phyloP scores from a whole-genome alignment of 2,888 invertebrate species.

The Gymnoscelis rufifasciata region DNA sequence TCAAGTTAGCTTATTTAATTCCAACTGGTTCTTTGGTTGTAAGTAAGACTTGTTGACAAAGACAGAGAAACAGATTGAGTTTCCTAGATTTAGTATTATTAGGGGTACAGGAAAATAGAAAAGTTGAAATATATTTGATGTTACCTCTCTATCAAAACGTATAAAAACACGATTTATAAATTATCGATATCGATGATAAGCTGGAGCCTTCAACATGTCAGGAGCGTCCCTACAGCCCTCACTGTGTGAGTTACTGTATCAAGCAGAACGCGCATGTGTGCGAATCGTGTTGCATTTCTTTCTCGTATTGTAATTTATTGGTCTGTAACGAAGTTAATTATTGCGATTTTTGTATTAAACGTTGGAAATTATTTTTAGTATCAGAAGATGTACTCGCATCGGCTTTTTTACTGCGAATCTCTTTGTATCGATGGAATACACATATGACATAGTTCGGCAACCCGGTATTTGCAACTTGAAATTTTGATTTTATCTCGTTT shows the following conservation, averaged over 20 bases:
- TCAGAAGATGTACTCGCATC: constrained; percentile 48
- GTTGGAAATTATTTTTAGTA: constrained; percentile 77
- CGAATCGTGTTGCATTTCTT: constrained; percentile 71
- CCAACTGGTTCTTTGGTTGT: no score
- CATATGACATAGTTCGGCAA: constrained; percentile 27
- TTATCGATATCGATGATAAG: constrained; percentile 6
- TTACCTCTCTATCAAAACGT: no score
- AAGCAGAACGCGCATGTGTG: constrained; percentile 38
- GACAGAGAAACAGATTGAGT: no score
- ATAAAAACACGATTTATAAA: constrained; percentile 5
- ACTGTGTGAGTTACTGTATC: constrained; percentile 33
- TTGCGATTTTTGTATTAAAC: constrained; percentile 79
- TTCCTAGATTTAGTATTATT: no score
- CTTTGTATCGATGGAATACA: constrained; percentile 38
- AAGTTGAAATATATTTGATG: no score
- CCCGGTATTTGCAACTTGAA: no score
- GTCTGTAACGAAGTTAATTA: constrained; percentile 79
- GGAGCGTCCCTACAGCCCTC: constrained; percentile 31
- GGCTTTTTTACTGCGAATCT: constrained; percentile 62
- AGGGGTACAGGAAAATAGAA: no score
- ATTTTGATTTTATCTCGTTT: no score
- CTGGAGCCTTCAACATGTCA: constrained; percentile 4
- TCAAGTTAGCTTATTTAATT: no score
- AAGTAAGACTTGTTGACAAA: no score
- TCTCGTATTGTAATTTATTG: constrained; percentile 78